Percentiles rank a stretch among this genome's conserved stretches.
Evolutionary conservation across 2,888 invertebrate species (phyloP).

Genomic region (Galeopsomyia nigrocyanea): DNA sequence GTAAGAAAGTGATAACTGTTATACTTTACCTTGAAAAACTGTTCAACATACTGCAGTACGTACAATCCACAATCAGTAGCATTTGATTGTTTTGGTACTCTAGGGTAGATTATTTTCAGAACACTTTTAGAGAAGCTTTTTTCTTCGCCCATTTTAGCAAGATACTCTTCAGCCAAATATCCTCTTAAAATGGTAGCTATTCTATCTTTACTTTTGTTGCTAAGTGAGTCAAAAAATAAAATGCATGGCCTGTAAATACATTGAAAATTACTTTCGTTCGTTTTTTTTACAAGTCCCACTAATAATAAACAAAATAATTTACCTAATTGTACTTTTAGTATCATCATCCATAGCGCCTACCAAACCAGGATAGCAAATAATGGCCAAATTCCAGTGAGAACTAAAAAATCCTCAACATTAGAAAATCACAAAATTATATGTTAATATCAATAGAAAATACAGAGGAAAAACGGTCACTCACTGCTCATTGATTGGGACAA

Average conservation of each 20-base stretch:
- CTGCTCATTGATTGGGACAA: conserved; percentile 95
- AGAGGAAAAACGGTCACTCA: conserved; percentile 59
- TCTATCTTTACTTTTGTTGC: neutral
- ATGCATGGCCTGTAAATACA: conserved; percentile 35
- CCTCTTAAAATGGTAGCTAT: conserved; percentile 15
- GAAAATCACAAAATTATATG: neutral
- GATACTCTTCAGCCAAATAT: conserved; percentile 31
- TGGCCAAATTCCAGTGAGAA: conserved; percentile 36
- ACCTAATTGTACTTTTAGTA: neutral
- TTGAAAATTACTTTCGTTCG: neutral
- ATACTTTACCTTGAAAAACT: conserved; percentile 33
- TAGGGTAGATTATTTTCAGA: conserved; percentile 4
- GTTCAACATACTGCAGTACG: conserved; percentile 38
- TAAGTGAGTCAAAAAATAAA: conserved; percentile 42
- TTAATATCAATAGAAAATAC: neutral
- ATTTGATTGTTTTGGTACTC: conserved; percentile 32
- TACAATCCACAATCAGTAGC: conserved; percentile 41
- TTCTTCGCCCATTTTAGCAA: conserved; percentile 2
- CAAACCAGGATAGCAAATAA: conserved; percentile 32
- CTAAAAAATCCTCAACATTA: conserved; percentile 15
- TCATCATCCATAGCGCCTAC: neutral
- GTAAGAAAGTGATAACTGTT: neutral
- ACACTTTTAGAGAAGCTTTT: neutral
- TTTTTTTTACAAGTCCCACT: neutral
- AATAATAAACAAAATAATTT: too few relatives aligned